Conservation (phyloP, 2,888 invertebrate species). For the Cantharis flavilabris region DNA sequence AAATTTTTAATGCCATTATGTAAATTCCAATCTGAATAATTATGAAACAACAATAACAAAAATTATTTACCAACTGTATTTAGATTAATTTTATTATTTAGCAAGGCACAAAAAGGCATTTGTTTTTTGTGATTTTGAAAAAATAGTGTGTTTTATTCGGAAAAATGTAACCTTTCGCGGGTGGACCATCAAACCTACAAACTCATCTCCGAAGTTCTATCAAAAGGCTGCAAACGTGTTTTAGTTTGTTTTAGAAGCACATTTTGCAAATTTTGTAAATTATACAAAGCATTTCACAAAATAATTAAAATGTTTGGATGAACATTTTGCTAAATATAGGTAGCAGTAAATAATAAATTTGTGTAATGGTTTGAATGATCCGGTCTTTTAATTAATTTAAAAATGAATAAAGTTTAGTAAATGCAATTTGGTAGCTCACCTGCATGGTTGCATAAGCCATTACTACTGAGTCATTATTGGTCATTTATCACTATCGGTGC, state of each 20-base stretch:
- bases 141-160: too few relatives aligned
- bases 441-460: constrained; percentile 44
- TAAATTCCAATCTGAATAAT: not conserved
- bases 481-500: constrained; percentile 51
- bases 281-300: not conserved
- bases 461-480: constrained; percentile 51
- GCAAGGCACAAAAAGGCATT: too few relatives aligned
- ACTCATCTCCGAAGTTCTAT: too few relatives aligned
- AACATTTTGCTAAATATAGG: not conserved
- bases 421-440: constrained; percentile 43
- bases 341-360: not conserved
- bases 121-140: too few relatives aligned
- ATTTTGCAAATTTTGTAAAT: not conserved
- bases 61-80: not conserved
- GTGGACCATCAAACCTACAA: not conserved
- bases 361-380: not conserved
- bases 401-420: constrained; percentile 11
- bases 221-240: too few relatives aligned
- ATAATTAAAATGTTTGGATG: not conserved
- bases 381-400: not conserved
- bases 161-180: too few relatives aligned
- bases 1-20: not conserved
- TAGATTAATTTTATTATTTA: not conserved
- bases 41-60: not conserved
- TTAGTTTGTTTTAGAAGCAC: too few relatives aligned